These are phyloP conservation scores for Drosophila seguyi DNA, from an alignment of 1,140 invertebrate genomes.

Conservation along the genomic window DNA sequence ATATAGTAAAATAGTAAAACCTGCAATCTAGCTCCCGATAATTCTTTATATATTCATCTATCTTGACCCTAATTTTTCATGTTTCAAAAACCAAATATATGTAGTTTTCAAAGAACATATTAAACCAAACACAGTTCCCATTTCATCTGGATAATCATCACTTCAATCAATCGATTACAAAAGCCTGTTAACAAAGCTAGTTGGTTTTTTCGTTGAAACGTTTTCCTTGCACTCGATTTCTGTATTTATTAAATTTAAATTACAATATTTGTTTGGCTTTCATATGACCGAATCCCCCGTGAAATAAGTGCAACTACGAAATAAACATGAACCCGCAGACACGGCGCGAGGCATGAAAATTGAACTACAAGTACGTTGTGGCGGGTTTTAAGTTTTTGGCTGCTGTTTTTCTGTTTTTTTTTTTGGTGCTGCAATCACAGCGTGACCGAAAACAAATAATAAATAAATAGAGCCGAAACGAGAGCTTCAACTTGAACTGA, in stretches of 20 bases:
- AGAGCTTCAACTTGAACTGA: conserved; percentile 69
- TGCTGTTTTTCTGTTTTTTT: conserved; percentile 13
- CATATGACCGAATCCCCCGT: neutral
- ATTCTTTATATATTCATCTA: neutral
- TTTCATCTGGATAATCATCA: conserved; percentile 4
- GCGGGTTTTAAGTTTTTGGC: conserved; percentile 22
- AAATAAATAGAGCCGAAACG: conserved; percentile 46
- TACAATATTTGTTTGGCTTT: conserved; percentile 16
- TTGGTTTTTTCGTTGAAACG: neutral
- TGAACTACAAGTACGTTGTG: conserved; percentile 44
- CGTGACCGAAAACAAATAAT: conserved; percentile 64
- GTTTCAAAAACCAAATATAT: neutral
- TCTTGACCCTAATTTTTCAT: neutral
- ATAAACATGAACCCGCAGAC: conserved; percentile 33
- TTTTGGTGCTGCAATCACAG: conserved; percentile 54
- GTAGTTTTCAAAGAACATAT: neutral
- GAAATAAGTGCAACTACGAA: conserved; percentile 7
- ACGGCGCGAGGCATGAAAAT: conserved; percentile 26
- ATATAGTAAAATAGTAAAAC: no score
- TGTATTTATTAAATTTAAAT: conserved; percentile 13
- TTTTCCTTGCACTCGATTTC: conserved; percentile 12
- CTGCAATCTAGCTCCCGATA: neutral
- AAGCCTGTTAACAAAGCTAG: conserved; percentile 16
- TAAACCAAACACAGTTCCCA: neutral
- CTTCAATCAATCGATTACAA: conserved; percentile 7